phyloP scores from a whole-genome alignment of 2,113 vertebrate species.

The Lagopus muta region DNA sequence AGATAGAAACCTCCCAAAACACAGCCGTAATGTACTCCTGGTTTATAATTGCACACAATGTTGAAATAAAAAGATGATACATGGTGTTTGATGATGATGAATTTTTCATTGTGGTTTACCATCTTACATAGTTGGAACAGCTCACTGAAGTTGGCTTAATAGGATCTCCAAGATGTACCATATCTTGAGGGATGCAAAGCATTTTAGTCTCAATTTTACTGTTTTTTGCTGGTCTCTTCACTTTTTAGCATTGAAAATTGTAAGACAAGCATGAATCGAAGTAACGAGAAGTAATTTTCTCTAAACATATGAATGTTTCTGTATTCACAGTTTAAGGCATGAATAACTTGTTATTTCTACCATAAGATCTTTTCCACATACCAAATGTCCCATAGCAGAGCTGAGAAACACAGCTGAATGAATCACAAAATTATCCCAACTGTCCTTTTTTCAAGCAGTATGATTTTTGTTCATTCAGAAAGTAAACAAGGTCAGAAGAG shows the following conservation, averaged over 20 bases:
- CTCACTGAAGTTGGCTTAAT: not conserved
- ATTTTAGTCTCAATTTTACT: not conserved
- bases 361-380: not conserved
- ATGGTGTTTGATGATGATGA: not conserved
- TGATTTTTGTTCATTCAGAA: constrained; percentile 28
- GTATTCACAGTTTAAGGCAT: not conserved
- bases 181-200: not conserved
- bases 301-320: not conserved
- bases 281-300: not conserved
- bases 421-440: constrained; percentile 11
- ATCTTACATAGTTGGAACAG: not conserved
- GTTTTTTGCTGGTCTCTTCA: not conserved
- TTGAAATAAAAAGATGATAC: not conserved
- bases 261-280: not conserved
- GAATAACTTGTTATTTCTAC: not conserved
- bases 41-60: not conserved
- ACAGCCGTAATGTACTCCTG: not conserved
- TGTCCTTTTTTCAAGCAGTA: not conserved
- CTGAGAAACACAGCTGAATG: constrained; percentile 5
- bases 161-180: not conserved
- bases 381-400: not conserved
- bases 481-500: constrained; percentile 43
- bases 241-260: not conserved
- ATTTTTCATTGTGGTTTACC: not conserved
- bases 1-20: not conserved